Evolutionary conservation across 2,113 vertebrate species (phyloP).

Genomic region (Delphinus delphis): DNA sequence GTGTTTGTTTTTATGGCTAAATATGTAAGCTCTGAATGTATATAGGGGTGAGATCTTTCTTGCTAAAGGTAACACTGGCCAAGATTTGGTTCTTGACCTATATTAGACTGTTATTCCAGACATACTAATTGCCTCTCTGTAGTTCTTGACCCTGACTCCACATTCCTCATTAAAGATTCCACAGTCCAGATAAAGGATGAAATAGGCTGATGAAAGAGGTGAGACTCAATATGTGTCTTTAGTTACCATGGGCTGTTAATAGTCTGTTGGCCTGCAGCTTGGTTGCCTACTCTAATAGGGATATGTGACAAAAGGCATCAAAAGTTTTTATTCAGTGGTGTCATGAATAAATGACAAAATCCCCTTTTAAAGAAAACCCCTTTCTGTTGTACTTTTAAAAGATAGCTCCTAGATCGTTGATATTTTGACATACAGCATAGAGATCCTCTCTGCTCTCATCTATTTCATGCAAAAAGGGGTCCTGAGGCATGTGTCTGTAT

Average conservation of each 20-base stretch:
- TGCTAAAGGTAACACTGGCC: not conserved
- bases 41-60: not conserved
- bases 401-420: not conserved
- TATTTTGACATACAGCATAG: not conserved
- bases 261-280: not conserved
- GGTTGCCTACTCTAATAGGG: not conserved
- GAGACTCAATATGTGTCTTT: not conserved
- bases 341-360: slow-evolving; percentile 15
- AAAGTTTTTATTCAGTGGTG: not conserved
- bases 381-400: not conserved
- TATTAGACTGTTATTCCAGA: not conserved
- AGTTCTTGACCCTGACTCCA: not conserved
- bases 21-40: not conserved
- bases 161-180: not conserved
- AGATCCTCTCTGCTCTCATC: not conserved
- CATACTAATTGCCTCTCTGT: not conserved
- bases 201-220: not conserved
- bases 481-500: not conserved
- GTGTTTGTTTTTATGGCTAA: slow-evolving; percentile 40
- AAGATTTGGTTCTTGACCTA: slow-evolving; percentile 30
- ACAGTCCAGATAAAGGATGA: not conserved
- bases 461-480: not conserved
- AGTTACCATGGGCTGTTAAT: not conserved
- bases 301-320: not conserved
- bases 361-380: slow-evolving; percentile 41